Evolutionary conservation across 2,888 invertebrate species (phyloP).

Genomic region (Drosophila paucipuncta): DNA sequence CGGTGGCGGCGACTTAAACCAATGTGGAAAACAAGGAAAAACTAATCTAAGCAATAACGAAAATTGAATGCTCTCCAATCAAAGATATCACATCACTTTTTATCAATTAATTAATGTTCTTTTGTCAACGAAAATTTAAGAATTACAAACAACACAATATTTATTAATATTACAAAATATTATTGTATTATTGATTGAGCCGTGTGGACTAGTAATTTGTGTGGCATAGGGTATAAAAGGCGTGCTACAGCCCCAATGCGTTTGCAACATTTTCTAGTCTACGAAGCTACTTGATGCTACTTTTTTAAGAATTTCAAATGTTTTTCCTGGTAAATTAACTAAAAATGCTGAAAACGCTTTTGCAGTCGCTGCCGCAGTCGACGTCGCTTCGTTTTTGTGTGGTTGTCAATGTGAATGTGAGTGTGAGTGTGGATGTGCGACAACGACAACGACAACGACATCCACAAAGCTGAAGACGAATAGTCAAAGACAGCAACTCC

Average conservation of each 20-base stretch:
- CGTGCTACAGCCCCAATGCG: slow-evolving; percentile 48
- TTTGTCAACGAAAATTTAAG: too few relatives aligned
- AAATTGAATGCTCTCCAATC: slow-evolving; percentile 35
- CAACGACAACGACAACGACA: slow-evolving; percentile 21
- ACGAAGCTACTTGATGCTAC: slow-evolving; percentile 68
- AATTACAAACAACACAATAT: background rate
- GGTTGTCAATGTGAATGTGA: slow-evolving; percentile 44
- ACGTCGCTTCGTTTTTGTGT: slow-evolving; percentile 66
- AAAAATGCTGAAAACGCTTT: slow-evolving; percentile 84
- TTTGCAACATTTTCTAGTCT: slow-evolving; percentile 56
- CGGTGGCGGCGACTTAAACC: slow-evolving; percentile 65
- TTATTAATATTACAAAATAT: background rate
- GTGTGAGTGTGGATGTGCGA: slow-evolving; percentile 5
- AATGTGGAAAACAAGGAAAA: slow-evolving; percentile 56
- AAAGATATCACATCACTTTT: background rate
- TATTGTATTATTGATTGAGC: background rate
- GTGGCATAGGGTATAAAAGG: slow-evolving; percentile 48
- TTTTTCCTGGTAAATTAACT: slow-evolving; percentile 84
- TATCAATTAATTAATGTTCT: background rate
- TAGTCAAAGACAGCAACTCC: slow-evolving; percentile 35
- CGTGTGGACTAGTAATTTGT: slow-evolving; percentile 4
- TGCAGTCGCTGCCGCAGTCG: slow-evolving; percentile 46
- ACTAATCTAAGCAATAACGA: background rate
- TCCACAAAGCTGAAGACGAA: slow-evolving; percentile 34
- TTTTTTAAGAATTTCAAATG: slow-evolving; percentile 84